Evolutionary conservation across 2,113 vertebrate genomes (phyloP), one percentile per base, ranked within the genome.

Genomic region (Diadophis punctatus): DNA sequence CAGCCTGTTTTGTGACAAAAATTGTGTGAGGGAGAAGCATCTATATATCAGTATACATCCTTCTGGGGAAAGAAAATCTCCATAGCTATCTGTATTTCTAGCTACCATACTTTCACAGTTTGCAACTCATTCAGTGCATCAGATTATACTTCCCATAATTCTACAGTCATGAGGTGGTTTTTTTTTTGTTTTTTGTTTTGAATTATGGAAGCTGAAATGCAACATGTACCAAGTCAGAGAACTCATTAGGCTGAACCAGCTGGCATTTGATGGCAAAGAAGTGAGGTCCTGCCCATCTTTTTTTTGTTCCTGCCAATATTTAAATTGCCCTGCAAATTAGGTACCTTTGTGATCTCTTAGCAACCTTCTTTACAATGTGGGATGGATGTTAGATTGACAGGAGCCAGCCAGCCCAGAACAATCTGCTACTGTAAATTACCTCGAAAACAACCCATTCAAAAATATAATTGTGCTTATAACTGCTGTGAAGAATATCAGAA

Each of bases 361-460:
- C 43, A 95, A 93, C 88, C n/a, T 80, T 34, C 56, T 43, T 89
- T 90, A 90, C 90, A 89, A 22, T 88, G 10, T 56, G 46, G 23
- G 56, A 90, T 90, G 84, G 90, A 90, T 95, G 80, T 68, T 43
- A 90, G 92, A 93, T 92, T 89, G 92, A 88, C 89, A 92, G 93
- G 91, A 94, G 88, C 86, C 95, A 93, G 87, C 56, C 95, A 92
- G 85, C 55, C 90, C 52, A 93, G 94, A 95, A 48, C 86, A 95
- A 91, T 93, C 93, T 95, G 53, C 93, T 86, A 63, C 60, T 90
- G 30, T 90, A 92, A 94, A 89, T 88, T 56, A 43, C 63, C 96
- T 93, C 89, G 90, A 74, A 84, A 93, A 93, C 34, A 89, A 95
- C 86, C 34, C 90, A 74, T 68, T 91, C 58, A 68, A 68, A 68